Conservation (phyloP, 2,113 vertebrate genomes). For the Neotoma lepida region DNA sequence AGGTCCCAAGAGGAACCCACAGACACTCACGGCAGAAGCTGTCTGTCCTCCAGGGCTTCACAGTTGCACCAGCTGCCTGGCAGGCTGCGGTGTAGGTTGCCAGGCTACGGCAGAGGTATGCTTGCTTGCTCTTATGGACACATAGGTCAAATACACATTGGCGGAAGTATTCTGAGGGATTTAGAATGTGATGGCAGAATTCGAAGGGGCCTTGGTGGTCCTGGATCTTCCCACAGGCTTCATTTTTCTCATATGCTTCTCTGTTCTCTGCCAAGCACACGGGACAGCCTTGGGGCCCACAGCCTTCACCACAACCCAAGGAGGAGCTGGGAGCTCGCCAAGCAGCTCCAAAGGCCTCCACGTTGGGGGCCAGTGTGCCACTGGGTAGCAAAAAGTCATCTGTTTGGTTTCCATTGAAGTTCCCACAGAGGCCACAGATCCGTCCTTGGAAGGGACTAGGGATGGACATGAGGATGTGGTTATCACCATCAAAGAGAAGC, state of each 20-base stretch:
- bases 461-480: conserved; percentile 81
- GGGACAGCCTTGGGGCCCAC: conserved; percentile 30
- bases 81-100: conserved; percentile 76
- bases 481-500: conserved; percentile 83
- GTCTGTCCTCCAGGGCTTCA: conserved; percentile 79
- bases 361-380: conserved; percentile 27
- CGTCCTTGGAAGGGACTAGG: conserved; percentile 82
- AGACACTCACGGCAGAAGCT: conserved; percentile 81
- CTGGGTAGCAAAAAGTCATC: conserved; percentile 85
- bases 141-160: conserved; percentile 81
- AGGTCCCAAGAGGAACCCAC: rapidly evolving
- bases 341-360: background rate
- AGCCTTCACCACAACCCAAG: conserved; percentile 56
- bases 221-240: conserved; percentile 27
- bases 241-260: background rate
- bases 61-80: conserved; percentile 57
- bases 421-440: conserved; percentile 88
- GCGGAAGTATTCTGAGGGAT: conserved; percentile 70
- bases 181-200: conserved; percentile 62
- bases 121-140: conserved; percentile 53
- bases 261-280: conserved; percentile 67
- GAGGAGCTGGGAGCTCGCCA: conserved; percentile 37
- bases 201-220: conserved; percentile 70
- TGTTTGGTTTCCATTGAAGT: conserved; percentile 84
- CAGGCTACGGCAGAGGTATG: conserved; percentile 71